A percentile compares a stretch with the other conserved stretches of the same genome.
These are phyloP conservation scores for Amphimallon solstitiale DNA, from an alignment of 2,888 invertebrate genomes.

Conservation along the genomic window DNA sequence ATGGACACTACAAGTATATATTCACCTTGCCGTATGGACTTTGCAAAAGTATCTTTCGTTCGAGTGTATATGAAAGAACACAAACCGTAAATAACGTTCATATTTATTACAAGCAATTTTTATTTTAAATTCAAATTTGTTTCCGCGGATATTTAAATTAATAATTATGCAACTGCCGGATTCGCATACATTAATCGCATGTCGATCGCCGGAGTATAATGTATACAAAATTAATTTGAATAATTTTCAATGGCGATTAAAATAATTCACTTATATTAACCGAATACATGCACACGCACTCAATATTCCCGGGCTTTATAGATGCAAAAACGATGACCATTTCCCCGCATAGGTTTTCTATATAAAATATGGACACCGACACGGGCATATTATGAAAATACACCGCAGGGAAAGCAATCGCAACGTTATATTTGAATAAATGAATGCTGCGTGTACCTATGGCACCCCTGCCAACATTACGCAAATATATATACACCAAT, in stretches of 20 bases:
- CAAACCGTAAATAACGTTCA: too few species aligned
- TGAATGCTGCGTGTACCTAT: background rate
- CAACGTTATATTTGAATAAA: background rate
- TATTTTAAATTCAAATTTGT: too few species aligned
- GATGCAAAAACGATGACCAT: background rate
- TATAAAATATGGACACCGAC: background rate
- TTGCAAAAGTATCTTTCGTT: too few species aligned
- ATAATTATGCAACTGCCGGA: too few species aligned
- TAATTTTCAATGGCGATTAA: background rate
- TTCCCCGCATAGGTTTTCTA: background rate
- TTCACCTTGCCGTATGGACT: too few species aligned
- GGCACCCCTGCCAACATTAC: background rate
- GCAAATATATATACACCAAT: background rate
- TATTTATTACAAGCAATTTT: too few species aligned
- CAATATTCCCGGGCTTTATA: background rate
- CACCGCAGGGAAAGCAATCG: background rate
- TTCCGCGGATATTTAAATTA: too few species aligned
- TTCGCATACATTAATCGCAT: background rate
- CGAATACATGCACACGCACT: background rate
- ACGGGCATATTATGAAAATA: conserved; percentile 5
- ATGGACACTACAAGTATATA: too few species aligned
- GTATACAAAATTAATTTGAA: background rate
- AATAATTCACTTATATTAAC: background rate
- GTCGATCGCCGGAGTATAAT: background rate
- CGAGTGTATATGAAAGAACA: too few species aligned